These are phyloP conservation scores for Pelobates fuscus DNA, from an alignment of 2,113 vertebrate species.

Conservation along the genomic window DNA sequence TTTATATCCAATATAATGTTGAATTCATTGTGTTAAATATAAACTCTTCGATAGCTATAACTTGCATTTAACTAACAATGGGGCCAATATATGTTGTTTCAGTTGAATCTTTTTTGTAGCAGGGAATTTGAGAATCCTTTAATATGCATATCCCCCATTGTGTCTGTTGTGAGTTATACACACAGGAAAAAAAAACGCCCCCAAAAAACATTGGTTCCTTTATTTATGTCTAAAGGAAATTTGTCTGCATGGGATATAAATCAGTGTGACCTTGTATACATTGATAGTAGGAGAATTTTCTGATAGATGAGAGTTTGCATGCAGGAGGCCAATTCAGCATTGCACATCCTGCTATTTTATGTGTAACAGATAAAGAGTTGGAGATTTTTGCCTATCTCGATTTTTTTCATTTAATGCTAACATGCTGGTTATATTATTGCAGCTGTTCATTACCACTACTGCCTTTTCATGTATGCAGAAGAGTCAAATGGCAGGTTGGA, in stretches of 20 bases:
- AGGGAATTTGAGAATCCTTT: no score
- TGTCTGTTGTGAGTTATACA: no score
- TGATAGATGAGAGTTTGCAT: not conserved
- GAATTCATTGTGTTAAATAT: no score
- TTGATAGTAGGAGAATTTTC: not conserved
- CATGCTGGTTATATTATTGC: constrained; percentile 58
- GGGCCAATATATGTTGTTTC: no score
- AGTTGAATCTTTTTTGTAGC: no score
- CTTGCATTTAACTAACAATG: no score
- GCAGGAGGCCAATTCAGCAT: not conserved
- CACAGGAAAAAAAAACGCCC: no score
- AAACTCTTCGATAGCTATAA: no score
- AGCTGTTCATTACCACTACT: constrained; percentile 62
- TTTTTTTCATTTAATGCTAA: constrained; percentile 58
- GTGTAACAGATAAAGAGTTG: constrained; percentile 31
- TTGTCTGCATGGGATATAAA: not conserved
- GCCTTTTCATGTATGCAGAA: constrained; percentile 61
- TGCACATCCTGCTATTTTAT: not conserved
- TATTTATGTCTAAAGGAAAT: no score
- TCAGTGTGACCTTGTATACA: not conserved
- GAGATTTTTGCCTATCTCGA: constrained; percentile 39
- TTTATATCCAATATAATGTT: no score
- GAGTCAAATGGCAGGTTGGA: constrained; percentile 59
- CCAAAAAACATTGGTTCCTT: no score
- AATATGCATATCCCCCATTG: no score